Evolutionary conservation across 2,888 invertebrate species (phyloP).

Genomic region (Autographa gamma): DNA sequence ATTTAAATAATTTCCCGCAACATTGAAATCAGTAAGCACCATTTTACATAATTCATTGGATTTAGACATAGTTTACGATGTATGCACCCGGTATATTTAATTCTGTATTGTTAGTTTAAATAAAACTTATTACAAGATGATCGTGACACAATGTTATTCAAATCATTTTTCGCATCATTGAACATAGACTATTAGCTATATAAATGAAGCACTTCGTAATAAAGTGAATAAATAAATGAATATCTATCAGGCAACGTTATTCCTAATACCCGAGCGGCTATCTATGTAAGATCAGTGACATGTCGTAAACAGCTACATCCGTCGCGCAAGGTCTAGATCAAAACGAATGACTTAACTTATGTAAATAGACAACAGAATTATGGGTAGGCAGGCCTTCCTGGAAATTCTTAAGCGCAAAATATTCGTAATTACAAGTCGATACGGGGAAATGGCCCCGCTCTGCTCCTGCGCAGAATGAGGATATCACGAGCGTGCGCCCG

Average conservation of each 20-base stretch:
- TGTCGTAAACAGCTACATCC: conserved; percentile 63
- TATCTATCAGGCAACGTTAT: conserved; percentile 66
- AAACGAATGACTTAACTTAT: conserved; percentile 64
- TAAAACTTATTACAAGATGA: background rate
- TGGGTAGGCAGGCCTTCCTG: conserved; percentile 60
- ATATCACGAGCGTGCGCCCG: conserved; percentile 66
- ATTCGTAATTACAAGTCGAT: conserved; percentile 71
- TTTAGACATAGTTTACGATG: conserved; percentile 33
- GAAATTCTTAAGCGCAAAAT: conserved; percentile 66
- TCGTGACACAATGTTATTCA: background rate
- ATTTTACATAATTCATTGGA: conserved; percentile 51
- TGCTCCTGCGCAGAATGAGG: conserved; percentile 59
- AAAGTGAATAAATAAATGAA: conserved; percentile 54
- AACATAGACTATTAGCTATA: conserved; percentile 38
- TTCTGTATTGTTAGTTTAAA: conserved; percentile 23
- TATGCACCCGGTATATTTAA: conserved; percentile 23
- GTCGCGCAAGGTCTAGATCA: conserved; percentile 61
- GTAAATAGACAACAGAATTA: conserved; percentile 67
- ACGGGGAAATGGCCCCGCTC: conserved; percentile 63
- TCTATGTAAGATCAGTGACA: conserved; percentile 66
- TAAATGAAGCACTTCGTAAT: conserved; percentile 55
- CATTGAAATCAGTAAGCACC: conserved; percentile 36
- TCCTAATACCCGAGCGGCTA: conserved; percentile 65
- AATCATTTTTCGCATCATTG: conserved; percentile 35
- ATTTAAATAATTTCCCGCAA: conserved; percentile 55